Percentiles rank a stretch among this genome's conserved stretches.
These are phyloP conservation scores for Alces alces DNA, from an alignment of 2,113 vertebrate genomes.

Conservation along the genomic window DNA sequence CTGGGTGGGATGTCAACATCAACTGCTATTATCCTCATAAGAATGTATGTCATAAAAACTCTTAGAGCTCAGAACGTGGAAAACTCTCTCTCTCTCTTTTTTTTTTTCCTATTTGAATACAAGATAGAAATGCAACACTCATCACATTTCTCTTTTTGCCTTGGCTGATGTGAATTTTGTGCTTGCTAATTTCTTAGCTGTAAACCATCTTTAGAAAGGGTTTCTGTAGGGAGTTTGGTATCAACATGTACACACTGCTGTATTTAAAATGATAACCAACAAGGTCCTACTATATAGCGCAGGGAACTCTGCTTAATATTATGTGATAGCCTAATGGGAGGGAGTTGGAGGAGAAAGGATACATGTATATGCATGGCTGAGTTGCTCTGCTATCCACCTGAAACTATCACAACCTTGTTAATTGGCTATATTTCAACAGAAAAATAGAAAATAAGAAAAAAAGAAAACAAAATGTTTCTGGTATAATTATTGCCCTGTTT, in stretches of 20 bases:
- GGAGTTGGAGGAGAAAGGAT: background rate
- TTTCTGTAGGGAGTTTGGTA: background rate
- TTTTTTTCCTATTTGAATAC: background rate
- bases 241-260: background rate
- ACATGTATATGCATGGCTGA: background rate
- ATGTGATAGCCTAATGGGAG: background rate
- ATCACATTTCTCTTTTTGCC: background rate
- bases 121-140: background rate
- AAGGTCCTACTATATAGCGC: background rate
- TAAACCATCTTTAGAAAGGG: background rate
- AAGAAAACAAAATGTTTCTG: background rate
- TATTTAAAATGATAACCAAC: background rate
- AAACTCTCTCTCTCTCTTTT: background rate
- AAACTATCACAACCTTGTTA: background rate
- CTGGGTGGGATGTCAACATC: accelerated
- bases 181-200: background rate
- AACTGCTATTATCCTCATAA: background rate
- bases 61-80: background rate
- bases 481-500: background rate
- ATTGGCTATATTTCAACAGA: background rate
- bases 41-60: background rate
- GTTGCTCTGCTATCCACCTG: background rate
- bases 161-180: background rate
- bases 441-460: background rate
- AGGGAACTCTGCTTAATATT: background rate